Conservation (phyloP, 2,888 invertebrate genomes). For the Megamerina dolium region DNA sequence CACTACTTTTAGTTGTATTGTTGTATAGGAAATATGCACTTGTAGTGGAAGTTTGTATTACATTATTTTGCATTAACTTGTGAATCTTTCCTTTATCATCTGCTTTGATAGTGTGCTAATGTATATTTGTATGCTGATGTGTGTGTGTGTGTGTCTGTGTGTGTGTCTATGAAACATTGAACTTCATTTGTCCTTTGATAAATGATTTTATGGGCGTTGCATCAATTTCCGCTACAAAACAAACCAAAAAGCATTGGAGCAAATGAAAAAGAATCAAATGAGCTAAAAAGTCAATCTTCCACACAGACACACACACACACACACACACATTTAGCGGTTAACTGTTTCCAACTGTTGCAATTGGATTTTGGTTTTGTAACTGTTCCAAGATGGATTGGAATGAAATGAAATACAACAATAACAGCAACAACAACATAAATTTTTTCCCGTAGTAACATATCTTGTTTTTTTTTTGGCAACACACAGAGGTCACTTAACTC, state of each 20-base stretch:
- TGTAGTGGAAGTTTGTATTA: too few species aligned
- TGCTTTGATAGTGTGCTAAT: too few species aligned
- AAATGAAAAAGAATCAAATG: background rate
- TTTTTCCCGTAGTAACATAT: background rate
- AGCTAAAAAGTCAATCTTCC: too few species aligned
- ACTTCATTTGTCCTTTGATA: constrained; percentile 42
- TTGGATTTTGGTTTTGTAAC: background rate
- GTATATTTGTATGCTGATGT: background rate
- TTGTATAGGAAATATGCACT: too few species aligned
- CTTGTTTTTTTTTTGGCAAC: background rate
- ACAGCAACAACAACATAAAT: background rate
- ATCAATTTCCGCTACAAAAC: constrained; percentile 41
- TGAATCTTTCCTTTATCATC: too few species aligned
- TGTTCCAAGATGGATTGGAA: too few species aligned
- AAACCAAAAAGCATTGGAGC: constrained; percentile 17
- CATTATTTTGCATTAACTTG: too few species aligned
- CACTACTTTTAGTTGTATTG: too few species aligned
- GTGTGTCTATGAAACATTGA: constrained; percentile 22
- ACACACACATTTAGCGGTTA: background rate
- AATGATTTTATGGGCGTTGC: constrained; percentile 42
- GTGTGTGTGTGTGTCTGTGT: constrained; percentile 1
- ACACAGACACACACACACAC: background rate
- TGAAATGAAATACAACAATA: too few species aligned
- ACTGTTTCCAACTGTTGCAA: background rate
- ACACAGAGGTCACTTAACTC: too few species aligned